Base-by-base conservation (phyloP, 2,888 invertebrate species). In the Blastobasis lacticolella region DNA sequence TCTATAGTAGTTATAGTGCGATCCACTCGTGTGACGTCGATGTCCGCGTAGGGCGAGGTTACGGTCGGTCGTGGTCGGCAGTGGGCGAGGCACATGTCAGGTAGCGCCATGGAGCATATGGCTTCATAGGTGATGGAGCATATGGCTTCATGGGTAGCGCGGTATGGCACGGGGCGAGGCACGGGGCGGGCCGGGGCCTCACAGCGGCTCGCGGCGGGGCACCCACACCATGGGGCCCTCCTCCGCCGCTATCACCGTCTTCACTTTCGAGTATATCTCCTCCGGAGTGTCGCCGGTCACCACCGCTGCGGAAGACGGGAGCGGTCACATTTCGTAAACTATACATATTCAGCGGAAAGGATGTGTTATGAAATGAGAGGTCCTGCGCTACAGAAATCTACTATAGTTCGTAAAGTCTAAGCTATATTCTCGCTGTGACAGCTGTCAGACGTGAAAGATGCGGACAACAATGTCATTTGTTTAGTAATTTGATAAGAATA, bases 201-300 rank as follows among this genome's bases (percentile, higher is more conserved):
- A 96, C 92, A 96, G 94, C 87, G 95, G 94, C 88, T 98, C 97
- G 78, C 97, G 97, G 60, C 97, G 94, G 66, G 98, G 97, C 71
- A 98, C 96, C 99, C 99, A 99, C 84, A 98, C 97, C 71, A 91
- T 93, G 75, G 97, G 97, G 61, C 98, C 97, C 66, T 97, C 96
- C 89, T 99, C 98, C 72, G 96, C 95, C 69, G 92, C 92, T 77
- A 99, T 98, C 68, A 98, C 95, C 75, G 96, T 94, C 87, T 98
- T 98, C 64, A 97, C 96, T 87, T 95, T 95, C 64, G 92, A 91
- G 90, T 99, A 97, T 71, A 99, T 95, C 84, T 99, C 99, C 82
- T 98, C 98, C 43, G 98, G 97, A 51, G 98, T 98, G 83, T 99
- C 97, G 57, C 98, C 98, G 81, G 96, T 96, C 60, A 98, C 96